Percentiles rank a stretch among this genome's conserved stretches.
These are phyloP conservation scores for Villa cingulata DNA, from an alignment of 2,888 invertebrate species.

Conservation along the genomic window DNA sequence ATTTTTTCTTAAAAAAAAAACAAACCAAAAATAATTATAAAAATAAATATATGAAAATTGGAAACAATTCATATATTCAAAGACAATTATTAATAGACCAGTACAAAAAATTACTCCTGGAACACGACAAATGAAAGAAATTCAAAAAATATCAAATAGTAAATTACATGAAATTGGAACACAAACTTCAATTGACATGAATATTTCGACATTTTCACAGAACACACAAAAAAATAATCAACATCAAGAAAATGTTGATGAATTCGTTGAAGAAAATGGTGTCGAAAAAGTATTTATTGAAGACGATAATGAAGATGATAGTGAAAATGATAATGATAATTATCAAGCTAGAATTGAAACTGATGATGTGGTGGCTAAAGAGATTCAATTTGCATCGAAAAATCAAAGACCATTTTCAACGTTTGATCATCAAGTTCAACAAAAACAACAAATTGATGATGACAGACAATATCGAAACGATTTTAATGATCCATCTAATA, in stretches of 20 bases:
- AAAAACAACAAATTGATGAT: not conserved
- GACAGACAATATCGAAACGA: slow-evolving; percentile 6
- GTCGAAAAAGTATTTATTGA: slow-evolving; percentile 10
- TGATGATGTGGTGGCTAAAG: not conserved
- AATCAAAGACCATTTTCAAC: not conserved
- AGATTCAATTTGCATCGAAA: not conserved
- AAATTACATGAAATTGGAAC: slow-evolving; percentile 5
- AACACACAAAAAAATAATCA: too few relatives aligned
- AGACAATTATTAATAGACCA: too few relatives aligned
- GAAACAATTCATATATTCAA: too few relatives aligned
- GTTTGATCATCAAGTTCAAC: not conserved
- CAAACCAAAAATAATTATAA: too few relatives aligned
- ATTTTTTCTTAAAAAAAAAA: too few relatives aligned
- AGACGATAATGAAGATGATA: too few relatives aligned
- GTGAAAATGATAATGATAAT: slow-evolving; percentile 1
- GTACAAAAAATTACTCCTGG: too few relatives aligned
- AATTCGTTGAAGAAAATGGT: not conserved
- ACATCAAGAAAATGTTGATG: not conserved
- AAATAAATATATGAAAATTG: too few relatives aligned
- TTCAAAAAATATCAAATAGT: not conserved
- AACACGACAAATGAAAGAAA: too few relatives aligned
- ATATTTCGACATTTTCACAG: not conserved
- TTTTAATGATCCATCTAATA: slow-evolving; percentile 2
- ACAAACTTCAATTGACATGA: not conserved
- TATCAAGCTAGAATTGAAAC: not conserved